A percentile compares a stretch with the other conserved stretches of the same genome.
Conservation (phyloP, 2,797 vertebrate species). For the Sebastolobus altivelis region DNA sequence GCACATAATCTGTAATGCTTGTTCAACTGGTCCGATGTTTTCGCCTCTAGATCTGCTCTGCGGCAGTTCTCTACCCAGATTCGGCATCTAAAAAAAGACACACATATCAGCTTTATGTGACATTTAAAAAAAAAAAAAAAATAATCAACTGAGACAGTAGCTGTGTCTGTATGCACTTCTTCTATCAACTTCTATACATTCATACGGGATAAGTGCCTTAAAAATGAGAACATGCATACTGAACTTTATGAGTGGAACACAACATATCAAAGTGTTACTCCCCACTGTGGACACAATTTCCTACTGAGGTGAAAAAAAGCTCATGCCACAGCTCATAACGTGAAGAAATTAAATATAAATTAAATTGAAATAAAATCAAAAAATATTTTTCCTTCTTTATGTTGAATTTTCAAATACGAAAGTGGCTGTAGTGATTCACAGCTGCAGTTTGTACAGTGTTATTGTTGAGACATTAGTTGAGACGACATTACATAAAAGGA, state of each 20-base stretch:
- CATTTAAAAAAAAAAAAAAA: neutral
- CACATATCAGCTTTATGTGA: neutral
- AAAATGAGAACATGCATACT: neutral
- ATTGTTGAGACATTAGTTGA: too few relatives aligned
- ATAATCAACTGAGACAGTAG: neutral
- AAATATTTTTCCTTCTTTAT: too few relatives aligned
- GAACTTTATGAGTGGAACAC: neutral
- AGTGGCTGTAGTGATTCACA: neutral
- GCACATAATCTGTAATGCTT: constrained; percentile 98
- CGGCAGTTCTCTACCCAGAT: constrained; percentile 99
- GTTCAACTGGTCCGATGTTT: constrained; percentile 97
- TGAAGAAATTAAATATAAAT: neutral
- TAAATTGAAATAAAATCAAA: too few relatives aligned
- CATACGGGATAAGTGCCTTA: neutral
- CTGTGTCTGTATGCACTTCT: neutral
- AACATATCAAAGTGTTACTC: neutral
- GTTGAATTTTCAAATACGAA: neutral
- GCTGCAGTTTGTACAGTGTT: neutral
- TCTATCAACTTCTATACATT: neutral
- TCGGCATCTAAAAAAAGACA: constrained; percentile 87
- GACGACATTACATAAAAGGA: too few relatives aligned
- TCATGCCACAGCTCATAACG: neutral
- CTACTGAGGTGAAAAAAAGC: neutral
- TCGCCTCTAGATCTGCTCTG: constrained; percentile 95
- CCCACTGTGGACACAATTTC: neutral